A percentile compares a stretch with the other conserved stretches of the same genome.
Evolutionary conservation across 2,113 vertebrate genomes (phyloP).

Genomic region (Paramormyrops kingsleyae): DNA sequence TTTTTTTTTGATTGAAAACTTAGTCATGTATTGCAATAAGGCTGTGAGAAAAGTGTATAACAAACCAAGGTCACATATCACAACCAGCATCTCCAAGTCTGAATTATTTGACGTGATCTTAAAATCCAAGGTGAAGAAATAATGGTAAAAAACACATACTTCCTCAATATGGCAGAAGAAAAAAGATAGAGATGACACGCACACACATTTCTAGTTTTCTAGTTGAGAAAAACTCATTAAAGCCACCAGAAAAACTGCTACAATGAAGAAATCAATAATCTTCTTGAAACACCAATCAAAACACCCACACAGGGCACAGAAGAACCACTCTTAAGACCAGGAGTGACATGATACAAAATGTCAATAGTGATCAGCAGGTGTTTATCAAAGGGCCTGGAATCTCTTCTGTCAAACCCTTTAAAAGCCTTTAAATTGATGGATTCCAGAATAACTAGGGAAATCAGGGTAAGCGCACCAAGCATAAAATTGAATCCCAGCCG

Average conservation of each 20-base stretch:
- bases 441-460: conserved; percentile 11
- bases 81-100: neutral
- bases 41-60: neutral
- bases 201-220: neutral
- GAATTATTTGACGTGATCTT: neutral
- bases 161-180: neutral
- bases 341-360: neutral
- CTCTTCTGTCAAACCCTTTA: conserved; percentile 12
- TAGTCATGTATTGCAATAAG: neutral
- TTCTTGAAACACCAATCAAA: neutral
- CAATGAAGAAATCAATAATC: conserved; percentile 1
- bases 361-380: conserved; percentile 13
- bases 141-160: neutral
- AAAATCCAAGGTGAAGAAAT: neutral
- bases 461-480: neutral
- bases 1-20: neutral
- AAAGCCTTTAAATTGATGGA: conserved; percentile 4
- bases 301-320: neutral
- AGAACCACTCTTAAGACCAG: neutral
- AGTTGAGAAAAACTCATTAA: neutral
- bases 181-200: neutral
- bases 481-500: conserved; percentile 3
- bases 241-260: neutral
- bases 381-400: conserved; percentile 1
- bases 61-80: neutral